Evolutionary conservation across 2,113 vertebrate species (phyloP).

Genomic region (Phylloscopus whistleri): DNA sequence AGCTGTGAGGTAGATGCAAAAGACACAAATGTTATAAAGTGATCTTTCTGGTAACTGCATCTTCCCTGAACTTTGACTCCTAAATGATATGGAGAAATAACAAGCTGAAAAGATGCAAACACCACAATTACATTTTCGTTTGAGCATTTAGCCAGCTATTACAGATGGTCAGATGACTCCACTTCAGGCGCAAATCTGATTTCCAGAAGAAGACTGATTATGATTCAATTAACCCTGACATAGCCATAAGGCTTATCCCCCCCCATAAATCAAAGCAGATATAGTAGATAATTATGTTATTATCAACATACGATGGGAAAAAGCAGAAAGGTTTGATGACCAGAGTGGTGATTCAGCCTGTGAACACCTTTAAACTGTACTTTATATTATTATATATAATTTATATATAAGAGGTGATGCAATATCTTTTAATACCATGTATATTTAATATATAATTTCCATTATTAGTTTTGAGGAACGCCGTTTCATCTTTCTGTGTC

Average conservation of each 20-base stretch:
- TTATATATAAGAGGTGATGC: background rate
- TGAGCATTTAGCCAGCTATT: background rate
- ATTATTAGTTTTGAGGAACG: background rate
- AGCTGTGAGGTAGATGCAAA: background rate
- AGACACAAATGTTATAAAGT: background rate
- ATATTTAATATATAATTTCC: background rate
- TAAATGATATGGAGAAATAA: background rate
- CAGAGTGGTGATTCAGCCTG: background rate
- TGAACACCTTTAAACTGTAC: background rate
- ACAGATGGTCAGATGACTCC: background rate
- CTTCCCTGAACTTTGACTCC: background rate
- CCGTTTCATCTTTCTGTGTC: background rate
- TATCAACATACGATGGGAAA: background rate
- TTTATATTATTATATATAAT: background rate
- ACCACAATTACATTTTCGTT: background rate
- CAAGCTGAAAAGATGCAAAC: constrained; percentile 7
- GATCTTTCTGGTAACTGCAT: background rate
- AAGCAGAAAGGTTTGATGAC: background rate
- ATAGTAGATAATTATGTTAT: background rate
- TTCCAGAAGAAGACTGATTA: constrained; percentile 11
- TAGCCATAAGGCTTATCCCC: background rate
- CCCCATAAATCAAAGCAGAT: background rate
- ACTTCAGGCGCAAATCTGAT: background rate
- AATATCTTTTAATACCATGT: background rate
- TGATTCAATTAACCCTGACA: background rate